phyloP scores from a whole-genome alignment of 2,888 invertebrate species.

The Theristus sp. region DNA sequence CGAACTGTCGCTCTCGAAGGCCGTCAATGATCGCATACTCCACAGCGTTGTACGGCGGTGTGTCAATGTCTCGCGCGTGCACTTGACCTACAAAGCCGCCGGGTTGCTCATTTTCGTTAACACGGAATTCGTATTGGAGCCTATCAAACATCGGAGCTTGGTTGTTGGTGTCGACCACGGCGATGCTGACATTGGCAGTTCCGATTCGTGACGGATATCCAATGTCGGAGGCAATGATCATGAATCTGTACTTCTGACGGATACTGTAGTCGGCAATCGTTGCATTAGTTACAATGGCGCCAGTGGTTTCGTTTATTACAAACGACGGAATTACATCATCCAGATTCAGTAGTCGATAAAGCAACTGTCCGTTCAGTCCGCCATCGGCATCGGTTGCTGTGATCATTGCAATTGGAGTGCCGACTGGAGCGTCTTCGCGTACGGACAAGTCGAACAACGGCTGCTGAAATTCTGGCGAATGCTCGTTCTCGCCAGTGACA shows the following conservation, averaged over 20 bases:
- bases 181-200: background rate
- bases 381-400: background rate
- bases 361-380: background rate
- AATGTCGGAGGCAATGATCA: background rate
- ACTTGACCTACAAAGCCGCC: slow-evolving; percentile 56
- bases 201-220: background rate
- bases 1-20: background rate
- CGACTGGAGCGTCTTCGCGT: background rate
- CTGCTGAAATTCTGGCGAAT: background rate
- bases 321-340: background rate
- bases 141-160: slow-evolving; percentile 71
- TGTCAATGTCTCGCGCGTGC: slow-evolving; percentile 62
- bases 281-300: background rate
- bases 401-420: background rate
- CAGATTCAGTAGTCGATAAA: background rate
- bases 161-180: slow-evolving; percentile 32
- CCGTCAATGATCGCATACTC: slow-evolving; percentile 49
- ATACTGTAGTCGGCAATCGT: background rate
- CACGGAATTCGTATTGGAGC: slow-evolving; percentile 51
- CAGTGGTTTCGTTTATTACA: background rate
- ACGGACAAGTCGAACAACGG: background rate
- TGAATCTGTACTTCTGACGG: background rate
- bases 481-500: background rate
- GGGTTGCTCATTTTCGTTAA: slow-evolving; percentile 60
- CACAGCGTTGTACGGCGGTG: slow-evolving; percentile 64